Conservation (phyloP, 1,140 invertebrate species). For the Schlechtendalia chinensis region DNA sequence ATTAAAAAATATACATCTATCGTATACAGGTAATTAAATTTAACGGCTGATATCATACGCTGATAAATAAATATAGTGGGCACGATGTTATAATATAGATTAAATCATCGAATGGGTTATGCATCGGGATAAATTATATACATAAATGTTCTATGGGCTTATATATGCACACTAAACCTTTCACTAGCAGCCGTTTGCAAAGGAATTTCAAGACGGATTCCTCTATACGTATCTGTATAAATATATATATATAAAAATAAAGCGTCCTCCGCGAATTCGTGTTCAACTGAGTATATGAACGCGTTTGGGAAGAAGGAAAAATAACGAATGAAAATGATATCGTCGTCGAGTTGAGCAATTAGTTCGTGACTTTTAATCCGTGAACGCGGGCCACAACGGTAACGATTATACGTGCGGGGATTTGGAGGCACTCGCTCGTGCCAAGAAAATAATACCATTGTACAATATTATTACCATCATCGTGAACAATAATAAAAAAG, state of each 20-base stretch:
- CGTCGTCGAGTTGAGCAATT: conserved; percentile 24
- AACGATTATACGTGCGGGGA: conserved; percentile 35
- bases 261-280: conserved; percentile 16
- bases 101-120: not conserved
- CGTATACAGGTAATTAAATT: too few species aligned
- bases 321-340: not conserved
- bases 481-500: too few species aligned
- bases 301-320: not conserved
- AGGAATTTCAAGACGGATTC: conserved; percentile 2
- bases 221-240: too few species aligned
- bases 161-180: conserved; percentile 11
- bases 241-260: too few species aligned
- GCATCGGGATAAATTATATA: too few species aligned
- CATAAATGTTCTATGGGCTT: not conserved
- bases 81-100: too few species aligned
- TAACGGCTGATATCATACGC: too few species aligned
- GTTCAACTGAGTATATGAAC: too few species aligned
- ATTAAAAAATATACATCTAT: too few species aligned
- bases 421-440: conserved; percentile 24
- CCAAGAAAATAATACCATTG: not conserved
- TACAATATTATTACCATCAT: not conserved
- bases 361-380: conserved; percentile 33
- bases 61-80: not conserved
- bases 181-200: conserved; percentile 25
- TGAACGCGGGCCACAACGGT: not conserved